A percentile compares a stretch with the other conserved stretches of the same genome.
Evolutionary conservation across 64 coral and sea anemone species (phyloP).

Genomic region (Anthopleura sola): DNA sequence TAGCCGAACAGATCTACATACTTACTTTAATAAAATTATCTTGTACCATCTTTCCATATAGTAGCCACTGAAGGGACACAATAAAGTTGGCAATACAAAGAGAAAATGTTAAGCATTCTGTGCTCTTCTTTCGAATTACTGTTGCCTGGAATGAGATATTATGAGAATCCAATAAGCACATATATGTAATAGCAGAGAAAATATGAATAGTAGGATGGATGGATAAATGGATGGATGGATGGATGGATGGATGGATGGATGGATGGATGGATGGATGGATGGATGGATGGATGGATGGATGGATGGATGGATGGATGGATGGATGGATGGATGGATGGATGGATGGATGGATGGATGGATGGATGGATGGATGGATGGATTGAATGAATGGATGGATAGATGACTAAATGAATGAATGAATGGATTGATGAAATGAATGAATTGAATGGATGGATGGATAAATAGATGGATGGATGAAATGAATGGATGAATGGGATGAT

Average conservation of each 20-base stretch:
- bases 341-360: too few relatives aligned
- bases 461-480: background rate
- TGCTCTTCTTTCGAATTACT: constrained; percentile 72
- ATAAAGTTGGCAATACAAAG: constrained; percentile 76
- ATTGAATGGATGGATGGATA: background rate
- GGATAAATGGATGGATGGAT: background rate
- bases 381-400: background rate
- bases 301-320: too few relatives aligned
- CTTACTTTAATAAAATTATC: constrained; percentile 87
- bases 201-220: background rate
- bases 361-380: too few relatives aligned
- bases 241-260: too few relatives aligned
- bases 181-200: background rate
- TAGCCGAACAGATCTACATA: too few relatives aligned
- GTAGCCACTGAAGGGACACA: constrained; percentile 72
- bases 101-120: constrained; percentile 93
- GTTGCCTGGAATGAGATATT: constrained; percentile 43
- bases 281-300: too few relatives aligned
- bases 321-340: too few relatives aligned
- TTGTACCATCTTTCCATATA: constrained; percentile 63
- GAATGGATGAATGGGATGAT: too few relatives aligned
- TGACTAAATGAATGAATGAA: background rate
- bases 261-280: too few relatives aligned
- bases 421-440: too few relatives aligned
- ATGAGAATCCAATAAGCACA: background rate